Evolutionary conservation across 2,113 vertebrate genomes (phyloP).

Genomic region (Ginglymostoma cirratum): DNA sequence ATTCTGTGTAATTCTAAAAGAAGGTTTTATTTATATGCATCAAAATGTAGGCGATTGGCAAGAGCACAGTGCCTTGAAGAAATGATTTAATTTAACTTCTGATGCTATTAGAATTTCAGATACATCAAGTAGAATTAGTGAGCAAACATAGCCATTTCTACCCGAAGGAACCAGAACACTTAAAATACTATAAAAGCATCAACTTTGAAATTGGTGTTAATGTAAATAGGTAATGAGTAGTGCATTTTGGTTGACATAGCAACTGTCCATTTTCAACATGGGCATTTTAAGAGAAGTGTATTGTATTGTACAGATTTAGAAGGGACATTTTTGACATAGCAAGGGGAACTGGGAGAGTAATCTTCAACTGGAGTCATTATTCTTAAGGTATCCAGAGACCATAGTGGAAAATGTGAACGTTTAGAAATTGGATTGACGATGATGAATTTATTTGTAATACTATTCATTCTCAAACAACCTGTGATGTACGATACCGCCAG

Average conservation of each 20-base stretch:
- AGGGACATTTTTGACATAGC: not conserved
- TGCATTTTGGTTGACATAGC: not conserved
- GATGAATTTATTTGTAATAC: not conserved
- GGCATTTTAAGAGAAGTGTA: not conserved
- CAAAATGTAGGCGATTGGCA: not conserved
- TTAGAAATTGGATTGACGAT: not conserved
- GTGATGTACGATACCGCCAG: too few relatives aligned
- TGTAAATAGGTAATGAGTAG: not conserved
- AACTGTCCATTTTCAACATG: not conserved
- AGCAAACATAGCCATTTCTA: not conserved
- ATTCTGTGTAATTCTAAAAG: not conserved
- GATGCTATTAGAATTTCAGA: not conserved
- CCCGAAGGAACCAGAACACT: not conserved
- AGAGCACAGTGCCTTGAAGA: not conserved
- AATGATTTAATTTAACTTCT: not conserved
- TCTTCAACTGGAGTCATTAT: not conserved
- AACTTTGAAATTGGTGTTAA: not conserved
- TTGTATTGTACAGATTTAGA: not conserved
- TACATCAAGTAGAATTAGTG: not conserved
- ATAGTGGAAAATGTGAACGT: not conserved
- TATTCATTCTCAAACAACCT: not conserved
- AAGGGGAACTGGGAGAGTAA: not conserved
- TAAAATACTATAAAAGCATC: not conserved
- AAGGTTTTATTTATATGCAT: not conserved
- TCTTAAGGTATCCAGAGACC: not conserved